Conservation (phyloP, 2,797 vertebrate species). For the Acanthurus leucopareius region DNA sequence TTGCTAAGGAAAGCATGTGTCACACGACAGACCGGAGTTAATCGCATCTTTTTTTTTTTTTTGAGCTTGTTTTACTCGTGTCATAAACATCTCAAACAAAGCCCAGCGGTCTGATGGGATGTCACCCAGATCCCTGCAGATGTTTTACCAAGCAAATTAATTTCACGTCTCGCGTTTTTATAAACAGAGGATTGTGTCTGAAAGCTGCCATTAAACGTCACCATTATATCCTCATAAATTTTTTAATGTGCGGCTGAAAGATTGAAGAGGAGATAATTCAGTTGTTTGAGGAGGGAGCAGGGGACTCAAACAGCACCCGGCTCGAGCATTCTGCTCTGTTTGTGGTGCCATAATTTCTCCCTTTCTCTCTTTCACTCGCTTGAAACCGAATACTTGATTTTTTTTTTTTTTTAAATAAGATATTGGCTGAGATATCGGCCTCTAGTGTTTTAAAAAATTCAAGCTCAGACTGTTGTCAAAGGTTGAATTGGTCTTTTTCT, state of each 20-base stretch:
- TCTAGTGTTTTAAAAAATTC: not conserved
- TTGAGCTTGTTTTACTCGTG: slow-evolving; percentile 7
- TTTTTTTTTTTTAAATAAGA: not conserved
- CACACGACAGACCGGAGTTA: not conserved
- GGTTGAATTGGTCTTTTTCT: not conserved
- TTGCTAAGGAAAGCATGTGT: slow-evolving; percentile 22
- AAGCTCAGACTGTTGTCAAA: not conserved
- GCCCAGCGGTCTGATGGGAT: slow-evolving; percentile 4
- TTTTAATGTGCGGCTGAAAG: slow-evolving; percentile 50
- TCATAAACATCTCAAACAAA: slow-evolving; percentile 41
- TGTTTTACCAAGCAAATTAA: slow-evolving; percentile 47
- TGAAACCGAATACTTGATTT: slow-evolving; percentile 1
- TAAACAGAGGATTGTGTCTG: slow-evolving; percentile 47
- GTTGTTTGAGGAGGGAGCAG: slow-evolving; percentile 29
- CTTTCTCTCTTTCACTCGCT: not conserved
- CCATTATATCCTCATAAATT: slow-evolving; percentile 50
- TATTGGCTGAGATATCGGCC: not conserved
- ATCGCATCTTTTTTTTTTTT: not conserved
- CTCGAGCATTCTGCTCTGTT: slow-evolving; percentile 7
- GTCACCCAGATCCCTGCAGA: slow-evolving; percentile 23
- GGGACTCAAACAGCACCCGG: slow-evolving; percentile 18
- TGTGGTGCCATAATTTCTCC: not conserved
- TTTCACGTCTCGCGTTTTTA: slow-evolving; percentile 45
- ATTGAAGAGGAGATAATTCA: slow-evolving; percentile 53
- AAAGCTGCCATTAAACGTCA: slow-evolving; percentile 51